Evolutionary conservation across 2,797 vertebrate genomes (phyloP).

Genomic region (Knipowitschia caucasica): DNA sequence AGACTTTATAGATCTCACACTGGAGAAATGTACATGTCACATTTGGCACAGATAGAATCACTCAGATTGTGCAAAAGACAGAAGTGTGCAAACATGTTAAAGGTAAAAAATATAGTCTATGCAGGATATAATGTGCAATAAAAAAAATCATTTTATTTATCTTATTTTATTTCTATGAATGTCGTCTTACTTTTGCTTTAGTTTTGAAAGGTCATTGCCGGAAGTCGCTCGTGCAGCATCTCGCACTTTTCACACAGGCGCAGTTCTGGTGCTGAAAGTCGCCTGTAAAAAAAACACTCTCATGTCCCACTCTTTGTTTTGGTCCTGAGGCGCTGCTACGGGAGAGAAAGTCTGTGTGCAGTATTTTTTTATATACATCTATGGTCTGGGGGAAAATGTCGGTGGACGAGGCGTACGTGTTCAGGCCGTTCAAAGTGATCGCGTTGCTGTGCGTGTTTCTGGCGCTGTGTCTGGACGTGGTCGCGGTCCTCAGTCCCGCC

Average conservation of each 20-base stretch:
- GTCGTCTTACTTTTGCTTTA: too few species aligned
- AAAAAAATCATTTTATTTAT: too few species aligned
- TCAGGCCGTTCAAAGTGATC: slow-evolving; percentile 79
- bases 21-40: too few species aligned
- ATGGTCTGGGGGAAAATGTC: slow-evolving; percentile 76
- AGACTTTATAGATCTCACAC: too few species aligned
- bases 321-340: not conserved
- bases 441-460: slow-evolving; percentile 80
- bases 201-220: not conserved
- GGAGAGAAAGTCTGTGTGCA: not conserved
- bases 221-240: not conserved
- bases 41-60: too few species aligned
- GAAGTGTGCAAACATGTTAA: too few species aligned
- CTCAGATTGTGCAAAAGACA: too few species aligned
- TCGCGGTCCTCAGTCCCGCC: slow-evolving; percentile 78
- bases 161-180: too few species aligned
- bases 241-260: not conserved
- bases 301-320: not conserved
- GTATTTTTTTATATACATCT: too few species aligned
- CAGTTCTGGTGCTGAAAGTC: not conserved
- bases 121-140: too few species aligned
- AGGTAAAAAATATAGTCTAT: too few species aligned
- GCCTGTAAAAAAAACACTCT: not conserved
- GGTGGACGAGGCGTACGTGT: slow-evolving; percentile 69
- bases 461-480: slow-evolving; percentile 76